Percentiles rank a stretch among this genome's conserved stretches.
These are phyloP conservation scores for Uria aalge DNA, from an alignment of 2,113 vertebrate species.

Conservation along the genomic window DNA sequence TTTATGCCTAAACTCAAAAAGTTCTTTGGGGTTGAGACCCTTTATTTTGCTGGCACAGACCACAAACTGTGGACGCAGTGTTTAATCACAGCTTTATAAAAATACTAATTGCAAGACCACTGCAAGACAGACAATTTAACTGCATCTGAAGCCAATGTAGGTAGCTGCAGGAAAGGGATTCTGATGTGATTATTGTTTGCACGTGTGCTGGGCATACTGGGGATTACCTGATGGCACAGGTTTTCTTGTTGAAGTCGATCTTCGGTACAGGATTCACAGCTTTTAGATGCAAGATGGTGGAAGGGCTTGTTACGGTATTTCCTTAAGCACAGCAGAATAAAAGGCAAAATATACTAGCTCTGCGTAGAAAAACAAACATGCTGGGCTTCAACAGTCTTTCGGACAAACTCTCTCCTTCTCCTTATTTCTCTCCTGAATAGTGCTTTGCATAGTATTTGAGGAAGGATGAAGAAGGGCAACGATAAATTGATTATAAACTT, in stretches of 20 bases:
- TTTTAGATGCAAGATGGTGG: not conserved
- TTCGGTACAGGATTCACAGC: not conserved
- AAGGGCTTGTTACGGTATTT: not conserved
- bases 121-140: not conserved
- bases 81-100: not conserved
- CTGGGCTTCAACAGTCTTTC: not conserved
- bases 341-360: not conserved
- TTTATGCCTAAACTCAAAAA: not conserved
- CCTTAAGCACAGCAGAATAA: not conserved
- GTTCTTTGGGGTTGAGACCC: not conserved
- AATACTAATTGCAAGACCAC: not conserved
- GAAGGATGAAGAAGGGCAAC: not conserved
- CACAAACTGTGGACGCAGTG: not conserved
- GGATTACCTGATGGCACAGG: not conserved
- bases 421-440: not conserved
- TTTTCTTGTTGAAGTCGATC: not conserved
- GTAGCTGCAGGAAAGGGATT: not conserved
- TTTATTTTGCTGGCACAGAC: not conserved
- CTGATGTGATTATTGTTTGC: not conserved
- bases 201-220: not conserved
- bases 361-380: not conserved
- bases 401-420: not conserved
- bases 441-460: not conserved
- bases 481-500: not conserved
- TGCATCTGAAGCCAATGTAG: not conserved